Evolutionary conservation across 2,888 invertebrate species (phyloP).

Genomic region (Copidosoma aretas): DNA sequence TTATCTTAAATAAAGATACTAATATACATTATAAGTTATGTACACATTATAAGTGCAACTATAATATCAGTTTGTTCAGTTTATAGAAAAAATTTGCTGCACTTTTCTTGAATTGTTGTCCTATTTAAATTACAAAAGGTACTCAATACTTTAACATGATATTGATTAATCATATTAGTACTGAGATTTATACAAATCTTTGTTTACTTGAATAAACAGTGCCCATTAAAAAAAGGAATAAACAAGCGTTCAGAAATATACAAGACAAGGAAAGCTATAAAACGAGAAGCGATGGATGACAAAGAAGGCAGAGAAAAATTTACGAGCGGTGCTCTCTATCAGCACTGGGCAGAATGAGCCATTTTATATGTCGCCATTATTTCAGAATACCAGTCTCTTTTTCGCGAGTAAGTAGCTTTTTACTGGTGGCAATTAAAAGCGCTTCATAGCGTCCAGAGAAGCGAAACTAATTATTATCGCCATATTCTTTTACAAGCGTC

Average conservation of each 20-base stretch:
- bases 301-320: conserved; percentile 13
- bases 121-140: too few species aligned
- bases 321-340: conserved; percentile 31
- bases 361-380: conserved; percentile 37
- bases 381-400: neutral
- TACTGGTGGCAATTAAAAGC: conserved; percentile 58
- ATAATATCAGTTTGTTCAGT: too few species aligned
- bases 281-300: neutral
- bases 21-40: too few species aligned
- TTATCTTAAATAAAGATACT: too few species aligned
- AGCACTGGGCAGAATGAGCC: conserved; percentile 11
- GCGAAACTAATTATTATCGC: conserved; percentile 55
- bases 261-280: conserved; percentile 24
- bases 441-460: conserved; percentile 37
- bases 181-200: too few species aligned
- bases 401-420: conserved; percentile 38
- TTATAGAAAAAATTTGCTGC: too few species aligned
- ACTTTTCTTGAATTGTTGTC: too few species aligned
- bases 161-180: too few species aligned
- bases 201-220: neutral
- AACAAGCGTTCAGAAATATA: conserved; percentile 13
- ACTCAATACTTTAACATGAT: too few species aligned
- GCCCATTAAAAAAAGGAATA: neutral
- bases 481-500: conserved; percentile 49
- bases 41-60: too few species aligned